Conservation (phyloP, 2,113 vertebrate genomes). For the Phyllostomus hastatus region DNA sequence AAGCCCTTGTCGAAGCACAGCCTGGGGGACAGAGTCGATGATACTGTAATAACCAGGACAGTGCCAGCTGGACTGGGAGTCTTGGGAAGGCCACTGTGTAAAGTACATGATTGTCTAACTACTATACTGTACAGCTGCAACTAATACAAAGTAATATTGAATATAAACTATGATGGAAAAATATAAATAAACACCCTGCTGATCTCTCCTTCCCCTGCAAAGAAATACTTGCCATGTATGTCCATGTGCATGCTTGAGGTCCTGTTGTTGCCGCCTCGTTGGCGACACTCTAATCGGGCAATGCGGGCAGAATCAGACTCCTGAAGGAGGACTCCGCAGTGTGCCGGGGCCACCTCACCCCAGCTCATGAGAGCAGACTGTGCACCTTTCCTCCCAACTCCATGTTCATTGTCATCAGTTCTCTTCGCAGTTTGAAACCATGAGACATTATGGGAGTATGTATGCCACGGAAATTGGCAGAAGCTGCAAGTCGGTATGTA, state of each 20-base stretch:
- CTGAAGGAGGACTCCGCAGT: not conserved
- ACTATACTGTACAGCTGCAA: not conserved
- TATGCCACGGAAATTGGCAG: not conserved
- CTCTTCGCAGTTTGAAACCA: not conserved
- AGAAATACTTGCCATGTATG: accelerated
- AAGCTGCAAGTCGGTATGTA: not conserved
- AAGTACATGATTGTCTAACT: not conserved
- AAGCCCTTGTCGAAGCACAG: not conserved
- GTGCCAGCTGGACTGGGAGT: not conserved
- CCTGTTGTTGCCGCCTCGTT: accelerated
- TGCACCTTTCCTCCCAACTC: not conserved
- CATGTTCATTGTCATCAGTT: not conserved
- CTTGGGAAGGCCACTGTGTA: not conserved
- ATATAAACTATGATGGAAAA: not conserved
- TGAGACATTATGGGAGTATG: not conserved
- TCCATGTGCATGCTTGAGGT: accelerated
- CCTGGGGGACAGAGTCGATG: not conserved
- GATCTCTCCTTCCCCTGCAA: not conserved
- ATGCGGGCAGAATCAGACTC: not conserved
- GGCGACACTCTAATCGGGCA: not conserved
- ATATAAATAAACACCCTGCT: not conserved
- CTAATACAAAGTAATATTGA: not conserved
- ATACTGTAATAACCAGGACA: not conserved
- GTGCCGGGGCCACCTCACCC: no score
- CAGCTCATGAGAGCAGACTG: not conserved